A percentile compares a stretch with the other conserved stretches of the same genome.
phyloP scores from a whole-genome alignment of 2,113 vertebrate species.

The Ranitomeya imitator region DNA sequence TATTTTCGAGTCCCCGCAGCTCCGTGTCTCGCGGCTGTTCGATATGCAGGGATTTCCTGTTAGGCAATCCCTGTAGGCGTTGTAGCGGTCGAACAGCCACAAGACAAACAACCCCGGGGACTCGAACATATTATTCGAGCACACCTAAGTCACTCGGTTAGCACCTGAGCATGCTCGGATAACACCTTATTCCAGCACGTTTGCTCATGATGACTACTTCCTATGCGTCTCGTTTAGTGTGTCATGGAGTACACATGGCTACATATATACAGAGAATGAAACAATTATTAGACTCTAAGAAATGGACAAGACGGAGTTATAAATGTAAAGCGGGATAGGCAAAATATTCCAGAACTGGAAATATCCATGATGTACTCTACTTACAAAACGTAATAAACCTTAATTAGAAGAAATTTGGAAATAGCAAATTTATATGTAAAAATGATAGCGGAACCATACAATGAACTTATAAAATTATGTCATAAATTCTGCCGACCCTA shows the following conservation, averaged over 20 bases:
- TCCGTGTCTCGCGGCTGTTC: too few species aligned
- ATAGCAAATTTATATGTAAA: constrained; percentile 27
- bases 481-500: constrained; percentile 90
- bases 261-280: not conserved
- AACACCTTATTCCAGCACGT: too few species aligned
- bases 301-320: not conserved
- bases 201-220: not conserved
- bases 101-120: too few species aligned
- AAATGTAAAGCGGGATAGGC: constrained; percentile 18
- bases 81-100: too few species aligned
- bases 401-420: constrained; percentile 50
- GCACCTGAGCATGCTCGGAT: too few species aligned
- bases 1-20: too few species aligned
- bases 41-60: too few species aligned
- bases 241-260: not conserved
- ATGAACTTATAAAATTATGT: constrained; percentile 78
- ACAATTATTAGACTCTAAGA: constrained; percentile 1
- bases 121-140: too few species aligned
- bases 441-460: constrained; percentile 51
- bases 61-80: too few species aligned
- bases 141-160: too few species aligned
- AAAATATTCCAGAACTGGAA: constrained; percentile 28
- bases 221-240: not conserved
- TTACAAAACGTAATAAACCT: constrained; percentile 51
- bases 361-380: constrained; percentile 28